phyloP scores from a whole-genome alignment of 2,888 invertebrate genomes.

The Actias luna region DNA sequence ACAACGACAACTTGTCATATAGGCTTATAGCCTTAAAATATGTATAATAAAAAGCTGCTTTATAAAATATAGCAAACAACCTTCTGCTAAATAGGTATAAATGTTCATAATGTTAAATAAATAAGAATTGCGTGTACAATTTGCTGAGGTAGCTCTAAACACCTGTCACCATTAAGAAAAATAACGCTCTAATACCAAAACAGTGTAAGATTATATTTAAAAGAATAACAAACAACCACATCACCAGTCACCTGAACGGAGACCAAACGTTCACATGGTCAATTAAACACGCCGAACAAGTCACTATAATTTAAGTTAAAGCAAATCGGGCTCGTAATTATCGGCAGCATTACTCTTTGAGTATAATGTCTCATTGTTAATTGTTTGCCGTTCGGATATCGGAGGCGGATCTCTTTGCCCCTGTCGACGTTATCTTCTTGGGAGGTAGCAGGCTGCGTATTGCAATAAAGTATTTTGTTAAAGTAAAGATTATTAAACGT shows the following conservation, averaged over 20 bases:
- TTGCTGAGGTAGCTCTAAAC: no score
- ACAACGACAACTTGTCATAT: no score
- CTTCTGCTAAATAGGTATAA: no score
- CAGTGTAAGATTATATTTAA: background rate
- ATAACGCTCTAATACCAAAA: background rate
- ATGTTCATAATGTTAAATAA: no score
- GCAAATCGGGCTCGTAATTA: slow-evolving; percentile 74
- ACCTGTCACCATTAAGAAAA: background rate
- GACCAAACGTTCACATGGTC: slow-evolving; percentile 26
- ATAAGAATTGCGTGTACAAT: no score
- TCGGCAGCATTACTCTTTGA: slow-evolving; percentile 65
- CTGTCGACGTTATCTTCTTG: slow-evolving; percentile 66
- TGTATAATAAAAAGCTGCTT: no score
- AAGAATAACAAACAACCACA: background rate
- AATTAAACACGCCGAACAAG: slow-evolving; percentile 45
- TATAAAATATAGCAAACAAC: no score
- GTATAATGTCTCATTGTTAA: slow-evolving; percentile 82
- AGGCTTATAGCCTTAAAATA: no score
- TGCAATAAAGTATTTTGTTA: slow-evolving; percentile 24
- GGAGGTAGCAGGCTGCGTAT: slow-evolving; percentile 16
- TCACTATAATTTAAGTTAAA: slow-evolving; percentile 58
- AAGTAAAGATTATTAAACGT: slow-evolving; percentile 28
- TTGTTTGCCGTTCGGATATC: slow-evolving; percentile 72
- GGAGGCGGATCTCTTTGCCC: slow-evolving; percentile 75
- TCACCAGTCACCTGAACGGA: slow-evolving; percentile 10